Evolutionary conservation across 2,888 invertebrate genomes (phyloP), one percentile per base, ranked within the genome.

Genomic region (Teleiodes luculella): DNA sequence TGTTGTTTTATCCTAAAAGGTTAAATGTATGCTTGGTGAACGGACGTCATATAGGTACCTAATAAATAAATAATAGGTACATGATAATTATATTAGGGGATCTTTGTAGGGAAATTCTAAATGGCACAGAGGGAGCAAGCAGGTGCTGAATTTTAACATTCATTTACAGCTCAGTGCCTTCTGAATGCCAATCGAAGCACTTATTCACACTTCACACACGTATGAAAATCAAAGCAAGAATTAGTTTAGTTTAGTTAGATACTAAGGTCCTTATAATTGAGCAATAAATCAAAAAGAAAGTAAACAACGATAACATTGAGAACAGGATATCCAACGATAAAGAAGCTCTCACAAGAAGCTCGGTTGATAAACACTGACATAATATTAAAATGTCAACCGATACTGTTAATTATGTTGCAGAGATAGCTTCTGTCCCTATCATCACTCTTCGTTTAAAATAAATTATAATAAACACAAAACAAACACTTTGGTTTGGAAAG

Each of bases 371-470:
- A 59, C 56, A 59, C 59, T 58, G 53, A 60, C 61, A 61, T 59
- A 57, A 63, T 64, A 45, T 14, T 37, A 16, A 49, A 37, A 24
- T 56, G 56, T 49, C 28, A 8, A 16, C n/a, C 66, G 74, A 78
- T 81, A 77, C 69, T 61, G 68, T 76, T 71, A 75, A 66, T 74
- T 74, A 78, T 74, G 72, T 64, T 58, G 56, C 53, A 48, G 49
- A 65, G 85, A 83, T 84, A 84, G 78, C 76, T 71, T 69, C 65
- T 68, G 69, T 68, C 74, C 75, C 72, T 67, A 65, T 80, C 49
- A 49, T 49, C 49, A 49, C 37, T 49, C 49, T 49, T 37, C 14
- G 14, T 18, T 39, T 39, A 16, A 18, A 11, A 18, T 11, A 41
- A 41, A 41, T 41, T 8, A 41, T 41, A 18, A 5, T 11, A 18